Conservation (phyloP, 2,888 invertebrate species). For the Melieria picta region DNA sequence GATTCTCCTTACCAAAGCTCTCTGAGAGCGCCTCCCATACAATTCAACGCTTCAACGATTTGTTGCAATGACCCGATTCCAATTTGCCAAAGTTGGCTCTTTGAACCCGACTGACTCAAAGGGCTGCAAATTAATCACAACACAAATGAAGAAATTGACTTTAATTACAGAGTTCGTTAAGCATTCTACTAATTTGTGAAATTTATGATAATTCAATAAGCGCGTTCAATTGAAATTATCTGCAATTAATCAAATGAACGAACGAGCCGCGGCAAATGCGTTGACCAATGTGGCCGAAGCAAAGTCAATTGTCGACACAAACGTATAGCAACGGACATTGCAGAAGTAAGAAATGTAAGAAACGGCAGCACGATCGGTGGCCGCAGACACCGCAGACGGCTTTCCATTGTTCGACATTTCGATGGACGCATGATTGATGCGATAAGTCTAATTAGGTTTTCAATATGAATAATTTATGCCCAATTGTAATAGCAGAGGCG, state of each 20-base stretch:
- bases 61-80: no score
- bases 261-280: neutral
- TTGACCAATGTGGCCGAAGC: neutral
- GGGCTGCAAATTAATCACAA: neutral
- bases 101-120: no score
- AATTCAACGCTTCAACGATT: no score
- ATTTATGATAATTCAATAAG: conserved; percentile 12
- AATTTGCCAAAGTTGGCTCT: no score
- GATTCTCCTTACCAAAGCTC: no score
- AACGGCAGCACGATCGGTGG: neutral
- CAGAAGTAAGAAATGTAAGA: neutral
- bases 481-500: conserved; percentile 24
- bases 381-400: neutral
- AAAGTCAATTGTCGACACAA: no score
- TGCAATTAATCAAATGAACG: conserved; percentile 9
- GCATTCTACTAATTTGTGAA: neutral
- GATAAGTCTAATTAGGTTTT: conserved; percentile 31
- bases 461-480: conserved; percentile 30
- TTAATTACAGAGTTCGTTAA: neutral
- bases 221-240: conserved; percentile 8
- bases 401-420: conserved; percentile 7
- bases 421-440: conserved; percentile 26
- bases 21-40: no score
- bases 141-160: neutral
- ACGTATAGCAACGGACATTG: neutral